Conservation (phyloP, 2,888 invertebrate genomes). For the Conistra vaccinii region DNA sequence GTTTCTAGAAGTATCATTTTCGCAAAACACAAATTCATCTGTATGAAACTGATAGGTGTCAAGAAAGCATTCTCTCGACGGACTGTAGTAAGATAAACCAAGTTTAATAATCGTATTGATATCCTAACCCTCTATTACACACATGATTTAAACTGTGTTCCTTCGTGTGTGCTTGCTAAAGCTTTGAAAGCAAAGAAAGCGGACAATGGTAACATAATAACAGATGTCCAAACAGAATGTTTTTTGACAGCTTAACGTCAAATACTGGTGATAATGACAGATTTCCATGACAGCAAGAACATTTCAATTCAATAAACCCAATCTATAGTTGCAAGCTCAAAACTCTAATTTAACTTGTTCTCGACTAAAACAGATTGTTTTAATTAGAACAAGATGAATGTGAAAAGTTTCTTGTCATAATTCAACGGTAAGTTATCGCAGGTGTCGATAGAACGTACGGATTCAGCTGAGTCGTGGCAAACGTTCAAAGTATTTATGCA, state of each 20-base stretch:
- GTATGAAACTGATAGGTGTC: too few relatives aligned
- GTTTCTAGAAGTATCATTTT: too few relatives aligned
- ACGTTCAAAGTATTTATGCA: constrained; percentile 30
- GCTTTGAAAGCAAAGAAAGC: not conserved
- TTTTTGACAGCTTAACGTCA: not conserved
- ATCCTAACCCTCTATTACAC: not conserved
- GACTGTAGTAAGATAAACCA: not conserved
- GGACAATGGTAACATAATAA: not conserved
- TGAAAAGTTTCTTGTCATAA: constrained; percentile 75
- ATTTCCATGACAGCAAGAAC: not conserved
- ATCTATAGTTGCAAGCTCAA: constrained; percentile 33
- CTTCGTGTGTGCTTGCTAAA: not conserved
- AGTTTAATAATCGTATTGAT: not conserved
- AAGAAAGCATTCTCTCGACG: too few relatives aligned
- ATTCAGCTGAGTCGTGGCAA: constrained; percentile 24
- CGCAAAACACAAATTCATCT: too few relatives aligned
- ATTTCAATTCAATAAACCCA: constrained; percentile 24
- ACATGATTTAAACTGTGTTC: too few relatives aligned
- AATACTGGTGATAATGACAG: not conserved
- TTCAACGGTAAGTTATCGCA: constrained; percentile 62
- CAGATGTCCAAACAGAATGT: not conserved
- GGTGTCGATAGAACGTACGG: constrained; percentile 56
- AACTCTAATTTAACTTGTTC: constrained; percentile 75
- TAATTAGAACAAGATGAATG: constrained; percentile 79
- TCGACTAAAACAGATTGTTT: constrained; percentile 75